Percentiles rank a stretch among this genome's conserved stretches.
Conservation (phyloP, 2,797 vertebrate genomes). For the Sebastes minor region DNA sequence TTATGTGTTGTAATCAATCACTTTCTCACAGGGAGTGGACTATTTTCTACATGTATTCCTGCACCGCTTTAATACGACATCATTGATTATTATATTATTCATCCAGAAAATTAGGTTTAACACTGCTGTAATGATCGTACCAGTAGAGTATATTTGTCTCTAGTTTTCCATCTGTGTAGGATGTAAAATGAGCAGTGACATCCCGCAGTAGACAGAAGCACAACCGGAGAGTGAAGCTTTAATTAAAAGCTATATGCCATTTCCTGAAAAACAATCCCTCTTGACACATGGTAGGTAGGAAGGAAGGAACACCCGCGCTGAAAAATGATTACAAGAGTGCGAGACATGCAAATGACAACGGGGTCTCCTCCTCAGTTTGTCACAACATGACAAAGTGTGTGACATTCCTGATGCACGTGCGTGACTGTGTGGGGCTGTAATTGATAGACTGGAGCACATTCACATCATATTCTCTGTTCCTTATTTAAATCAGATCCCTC, state of each 20-base stretch:
- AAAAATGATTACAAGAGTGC: conserved; percentile 39
- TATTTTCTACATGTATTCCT: not conserved
- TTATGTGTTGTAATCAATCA: not conserved
- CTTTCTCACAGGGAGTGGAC: not conserved
- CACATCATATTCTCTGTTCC: not conserved
- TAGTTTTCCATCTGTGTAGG: not conserved
- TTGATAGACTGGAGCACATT: conserved; percentile 27
- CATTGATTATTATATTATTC: not conserved
- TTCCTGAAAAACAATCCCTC: conserved; percentile 33
- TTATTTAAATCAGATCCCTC: conserved; percentile 37
- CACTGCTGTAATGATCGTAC: not conserved
- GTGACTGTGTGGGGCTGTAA: conserved; percentile 32
- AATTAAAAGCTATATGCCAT: conserved; percentile 64
- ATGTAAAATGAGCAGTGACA: conserved; percentile 30
- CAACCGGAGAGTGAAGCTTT: conserved; percentile 47
- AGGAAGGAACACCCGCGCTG: not conserved
- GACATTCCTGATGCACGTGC: conserved; percentile 36
- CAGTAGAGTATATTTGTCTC: not conserved
- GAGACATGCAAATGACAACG: conserved; percentile 50
- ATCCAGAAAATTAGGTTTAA: not conserved
- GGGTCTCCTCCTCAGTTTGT: conserved; percentile 49
- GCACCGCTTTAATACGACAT: not conserved
- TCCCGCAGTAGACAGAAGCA: conserved; percentile 29
- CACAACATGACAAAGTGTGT: conserved; percentile 38
- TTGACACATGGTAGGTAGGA: conserved; percentile 32